A percentile compares a stretch with the other conserved stretches of the same genome.
Conservation (phyloP, 2,113 vertebrate species). For the Pedionomus torquatus region DNA sequence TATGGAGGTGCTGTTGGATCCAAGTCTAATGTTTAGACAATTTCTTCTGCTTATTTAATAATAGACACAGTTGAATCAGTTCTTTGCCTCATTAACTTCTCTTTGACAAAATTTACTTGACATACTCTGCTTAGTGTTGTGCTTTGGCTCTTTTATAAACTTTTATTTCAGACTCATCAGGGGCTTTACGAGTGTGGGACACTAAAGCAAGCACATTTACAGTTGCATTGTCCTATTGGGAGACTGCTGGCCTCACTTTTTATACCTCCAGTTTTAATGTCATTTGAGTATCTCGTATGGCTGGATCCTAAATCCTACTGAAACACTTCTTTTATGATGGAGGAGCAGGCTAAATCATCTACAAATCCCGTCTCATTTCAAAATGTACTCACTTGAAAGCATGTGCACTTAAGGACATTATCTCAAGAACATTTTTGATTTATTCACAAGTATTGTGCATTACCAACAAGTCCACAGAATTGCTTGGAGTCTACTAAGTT, state of each 20-base stretch:
- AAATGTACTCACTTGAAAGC: neutral
- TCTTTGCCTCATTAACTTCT: conserved; percentile 2
- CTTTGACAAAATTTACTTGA: conserved; percentile 24
- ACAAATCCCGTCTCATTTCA: neutral
- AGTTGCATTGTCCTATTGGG: neutral
- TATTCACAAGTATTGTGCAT: neutral
- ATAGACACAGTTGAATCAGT: neutral
- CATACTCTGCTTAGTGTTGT: neutral
- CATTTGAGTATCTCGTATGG: neutral
- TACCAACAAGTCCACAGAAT: neutral
- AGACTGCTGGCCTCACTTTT: neutral
- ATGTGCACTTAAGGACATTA: neutral
- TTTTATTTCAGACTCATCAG: neutral
- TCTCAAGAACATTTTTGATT: neutral
- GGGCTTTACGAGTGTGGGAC: neutral
- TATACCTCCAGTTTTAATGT: neutral
- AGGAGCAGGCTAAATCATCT: neutral
- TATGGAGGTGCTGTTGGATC: neutral
- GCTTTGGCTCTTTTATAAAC: neutral
- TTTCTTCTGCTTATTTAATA: conserved; percentile 50
- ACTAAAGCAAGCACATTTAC: neutral
- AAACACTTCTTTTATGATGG: neutral
- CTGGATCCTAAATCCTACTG: neutral
- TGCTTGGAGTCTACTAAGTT: neutral
- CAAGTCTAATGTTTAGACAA: conserved; percentile 7